Evolutionary conservation across 2,888 invertebrate genomes (phyloP).

Genomic region (Ornithoptera priamus): DNA sequence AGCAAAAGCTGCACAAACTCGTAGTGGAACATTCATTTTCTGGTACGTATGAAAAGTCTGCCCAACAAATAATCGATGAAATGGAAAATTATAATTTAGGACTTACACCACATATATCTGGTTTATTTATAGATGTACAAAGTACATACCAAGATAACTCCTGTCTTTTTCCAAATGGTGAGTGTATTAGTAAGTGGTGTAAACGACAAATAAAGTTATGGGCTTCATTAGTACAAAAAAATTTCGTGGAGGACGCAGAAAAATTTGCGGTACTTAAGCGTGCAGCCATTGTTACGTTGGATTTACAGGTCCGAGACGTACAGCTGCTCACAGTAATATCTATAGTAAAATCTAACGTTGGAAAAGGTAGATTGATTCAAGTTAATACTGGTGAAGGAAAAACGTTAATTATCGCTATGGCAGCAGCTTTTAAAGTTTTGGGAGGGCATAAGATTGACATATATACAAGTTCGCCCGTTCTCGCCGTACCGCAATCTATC

Average conservation of each 20-base stretch:
- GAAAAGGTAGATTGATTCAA: slow-evolving; percentile 30
- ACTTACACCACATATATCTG: slow-evolving; percentile 3
- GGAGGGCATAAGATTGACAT: slow-evolving; percentile 29
- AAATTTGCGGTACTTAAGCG: slow-evolving; percentile 24
- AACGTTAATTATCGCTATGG: slow-evolving; percentile 29
- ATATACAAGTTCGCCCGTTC: slow-evolving; percentile 29
- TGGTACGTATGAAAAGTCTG: slow-evolving; percentile 28
- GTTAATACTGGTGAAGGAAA: slow-evolving; percentile 33
- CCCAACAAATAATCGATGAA: slow-evolving; percentile 20
- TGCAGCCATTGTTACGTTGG: slow-evolving; percentile 9
- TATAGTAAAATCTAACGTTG: slow-evolving; percentile 27
- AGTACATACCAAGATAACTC: slow-evolving; percentile 10
- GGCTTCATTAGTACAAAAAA: not conserved
- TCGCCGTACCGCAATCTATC: slow-evolving; percentile 29
- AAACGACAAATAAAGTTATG: slow-evolving; percentile 14
- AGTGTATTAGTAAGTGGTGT: slow-evolving; percentile 9
- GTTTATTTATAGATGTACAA: slow-evolving; percentile 13
- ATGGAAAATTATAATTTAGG: slow-evolving; percentile 15
- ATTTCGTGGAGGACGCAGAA: slow-evolving; percentile 17
- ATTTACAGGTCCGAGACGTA: slow-evolving; percentile 19
- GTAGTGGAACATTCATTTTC: slow-evolving; percentile 24
- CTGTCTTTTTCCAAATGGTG: not conserved
- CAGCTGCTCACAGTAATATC: slow-evolving; percentile 28
- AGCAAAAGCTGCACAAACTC: slow-evolving; percentile 15
- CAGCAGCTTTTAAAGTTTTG: slow-evolving; percentile 30